These are phyloP conservation scores for Crenichthys baileyi DNA, from an alignment of 2,797 vertebrate genomes.

Conservation along the genomic window DNA sequence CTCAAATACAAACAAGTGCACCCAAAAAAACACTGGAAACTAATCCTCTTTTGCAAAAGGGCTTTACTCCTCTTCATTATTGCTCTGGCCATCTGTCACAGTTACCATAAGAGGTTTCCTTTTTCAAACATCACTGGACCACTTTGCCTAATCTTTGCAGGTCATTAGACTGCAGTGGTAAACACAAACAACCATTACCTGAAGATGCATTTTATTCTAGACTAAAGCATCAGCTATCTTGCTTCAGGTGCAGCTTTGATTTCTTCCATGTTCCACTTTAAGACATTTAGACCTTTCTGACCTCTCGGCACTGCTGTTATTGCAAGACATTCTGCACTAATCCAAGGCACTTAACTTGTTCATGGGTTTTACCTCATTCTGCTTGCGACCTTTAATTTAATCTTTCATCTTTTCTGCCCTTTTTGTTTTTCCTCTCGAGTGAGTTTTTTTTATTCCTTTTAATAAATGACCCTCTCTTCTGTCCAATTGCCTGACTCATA, in stretches of 20 bases:
- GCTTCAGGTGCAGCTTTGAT: background rate
- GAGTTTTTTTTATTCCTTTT: background rate
- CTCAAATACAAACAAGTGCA: background rate
- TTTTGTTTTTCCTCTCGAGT: background rate
- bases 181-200: background rate
- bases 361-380: background rate
- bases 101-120: background rate
- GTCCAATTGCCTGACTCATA: background rate
- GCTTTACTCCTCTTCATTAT: background rate
- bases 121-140: background rate
- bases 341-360: background rate
- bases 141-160: constrained; percentile 7
- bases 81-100: background rate
- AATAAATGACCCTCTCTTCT: constrained; percentile 7
- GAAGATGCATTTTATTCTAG: background rate
- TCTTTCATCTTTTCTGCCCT: background rate
- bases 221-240: background rate
- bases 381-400: constrained; percentile 13
- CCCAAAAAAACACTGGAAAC: background rate
- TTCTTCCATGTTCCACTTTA: background rate
- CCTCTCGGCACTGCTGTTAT: background rate
- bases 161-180: background rate
- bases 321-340: background rate
- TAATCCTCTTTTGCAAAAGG: background rate
- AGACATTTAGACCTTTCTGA: background rate